Conservation (phyloP, 1,140 invertebrate genomes). For the Mactra quadrangularis region DNA sequence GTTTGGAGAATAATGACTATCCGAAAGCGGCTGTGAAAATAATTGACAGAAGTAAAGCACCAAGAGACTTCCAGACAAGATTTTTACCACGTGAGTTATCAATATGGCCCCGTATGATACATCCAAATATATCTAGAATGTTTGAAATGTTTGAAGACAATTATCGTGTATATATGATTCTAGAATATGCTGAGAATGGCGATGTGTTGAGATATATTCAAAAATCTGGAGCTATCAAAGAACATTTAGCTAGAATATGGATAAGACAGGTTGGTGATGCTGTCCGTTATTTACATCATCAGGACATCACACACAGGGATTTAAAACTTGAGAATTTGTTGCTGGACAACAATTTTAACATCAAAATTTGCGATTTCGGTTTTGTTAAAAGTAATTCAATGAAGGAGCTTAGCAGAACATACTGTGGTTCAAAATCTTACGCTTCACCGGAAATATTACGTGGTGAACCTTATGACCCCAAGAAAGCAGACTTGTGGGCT, state of each 20-base stretch:
- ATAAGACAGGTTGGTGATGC: slow-evolving; percentile 84
- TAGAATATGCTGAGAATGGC: slow-evolving; percentile 80
- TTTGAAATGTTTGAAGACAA: slow-evolving; percentile 81
- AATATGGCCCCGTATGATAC: slow-evolving; percentile 93
- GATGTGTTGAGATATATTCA: slow-evolving; percentile 82
- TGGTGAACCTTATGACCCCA: slow-evolving; percentile 83
- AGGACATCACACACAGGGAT: slow-evolving; percentile 94
- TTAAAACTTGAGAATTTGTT: slow-evolving; percentile 96
- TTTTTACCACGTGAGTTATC: slow-evolving; percentile 96
- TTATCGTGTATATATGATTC: slow-evolving; percentile 79
- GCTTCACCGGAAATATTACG: slow-evolving; percentile 89
- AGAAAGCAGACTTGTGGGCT: slow-evolving; percentile 83
- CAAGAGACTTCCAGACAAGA: slow-evolving; percentile 92
- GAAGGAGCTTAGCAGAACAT: slow-evolving; percentile 86
- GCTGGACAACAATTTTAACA: slow-evolving; percentile 91
- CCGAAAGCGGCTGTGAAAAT: slow-evolving; percentile 93
- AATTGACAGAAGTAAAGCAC: slow-evolving; percentile 90
- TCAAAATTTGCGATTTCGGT: slow-evolving; percentile 95
- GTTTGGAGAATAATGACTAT: slow-evolving; percentile 66
- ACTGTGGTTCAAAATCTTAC: slow-evolving; percentile 89
- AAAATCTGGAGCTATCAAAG: slow-evolving; percentile 79
- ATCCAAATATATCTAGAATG: slow-evolving; percentile 92
- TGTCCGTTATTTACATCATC: slow-evolving; percentile 92
- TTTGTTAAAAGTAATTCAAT: slow-evolving; percentile 85
- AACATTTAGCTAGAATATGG: slow-evolving; percentile 77